These are phyloP conservation scores for Diaprepes abbreviatus DNA, from an alignment of 2,888 invertebrate species.

Conservation along the genomic window DNA sequence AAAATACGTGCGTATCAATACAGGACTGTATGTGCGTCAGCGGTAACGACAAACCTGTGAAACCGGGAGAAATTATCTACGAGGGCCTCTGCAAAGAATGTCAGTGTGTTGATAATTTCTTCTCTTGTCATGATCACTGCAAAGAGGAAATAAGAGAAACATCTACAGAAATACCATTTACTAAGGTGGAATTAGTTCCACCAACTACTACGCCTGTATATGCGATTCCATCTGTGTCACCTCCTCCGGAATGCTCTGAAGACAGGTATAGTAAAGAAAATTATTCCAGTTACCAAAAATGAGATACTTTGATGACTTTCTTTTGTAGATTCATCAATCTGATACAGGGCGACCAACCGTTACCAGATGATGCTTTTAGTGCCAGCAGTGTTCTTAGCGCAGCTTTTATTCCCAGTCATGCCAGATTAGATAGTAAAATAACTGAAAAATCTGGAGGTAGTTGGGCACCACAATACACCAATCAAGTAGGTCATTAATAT, in stretches of 20 bases:
- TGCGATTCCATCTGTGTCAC: slow-evolving; percentile 43
- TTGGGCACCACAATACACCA: slow-evolving; percentile 77
- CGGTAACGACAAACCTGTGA: slow-evolving; percentile 74
- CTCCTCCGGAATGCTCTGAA: slow-evolving; percentile 43
- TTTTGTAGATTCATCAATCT: slow-evolving; percentile 42
- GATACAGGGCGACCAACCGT: slow-evolving; percentile 63
- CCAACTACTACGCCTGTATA: slow-evolving; percentile 29
- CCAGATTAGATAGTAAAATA: slow-evolving; percentile 65
- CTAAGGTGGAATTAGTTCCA: neutral
- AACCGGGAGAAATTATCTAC: slow-evolving; percentile 77
- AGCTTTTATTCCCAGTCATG: slow-evolving; percentile 70
- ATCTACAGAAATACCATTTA: neutral
- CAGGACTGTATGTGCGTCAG: slow-evolving; percentile 84
- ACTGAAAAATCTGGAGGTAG: slow-evolving; percentile 68
- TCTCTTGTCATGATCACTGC: slow-evolving; percentile 74
- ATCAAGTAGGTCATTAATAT: slow-evolving; percentile 65
- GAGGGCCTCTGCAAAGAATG: slow-evolving; percentile 79
- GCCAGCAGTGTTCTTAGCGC: slow-evolving; percentile 72
- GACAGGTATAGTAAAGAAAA: slow-evolving; percentile 33
- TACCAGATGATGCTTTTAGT: slow-evolving; percentile 71
- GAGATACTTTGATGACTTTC: neutral
- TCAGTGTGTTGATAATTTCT: slow-evolving; percentile 84
- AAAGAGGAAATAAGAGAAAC: neutral
- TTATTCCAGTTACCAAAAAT: no score
- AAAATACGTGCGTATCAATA: slow-evolving; percentile 78